Base-by-base conservation (phyloP, 2,113 vertebrate genomes). In the Rhinolophus ferrumequinum region DNA sequence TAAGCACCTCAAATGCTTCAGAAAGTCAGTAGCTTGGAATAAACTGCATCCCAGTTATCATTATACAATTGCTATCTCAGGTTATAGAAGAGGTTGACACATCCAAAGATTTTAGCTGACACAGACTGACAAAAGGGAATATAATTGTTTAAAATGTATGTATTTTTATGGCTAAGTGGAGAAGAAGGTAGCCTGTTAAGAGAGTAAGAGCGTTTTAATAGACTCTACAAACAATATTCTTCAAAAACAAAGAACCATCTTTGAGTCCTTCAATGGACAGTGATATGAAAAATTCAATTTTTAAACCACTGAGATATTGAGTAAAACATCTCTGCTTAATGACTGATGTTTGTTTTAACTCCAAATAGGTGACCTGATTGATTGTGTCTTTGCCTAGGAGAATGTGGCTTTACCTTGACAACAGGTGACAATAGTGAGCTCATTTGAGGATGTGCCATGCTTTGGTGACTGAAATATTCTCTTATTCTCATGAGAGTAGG, bases 11-110 rank as follows among this genome's bases (percentile, higher is more conserved):
- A 19, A 87, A 47, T 21, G 8, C 44, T 88, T 94, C 44, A 73
- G 79, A 93, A 64, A 82, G 52, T 62, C 60, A 93, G 66, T 96
- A 81, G 14, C 56, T 76, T 89, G 6, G n/a, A 91, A 38, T 38
- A 67, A 96, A 86, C n/a, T 35, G 35, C 28, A 76, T 81, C 10
- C 4, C 30, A 90, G 5, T 70, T 90, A 76, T 90, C 24, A 82
- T 22, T 89, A 5, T 81, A 28, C 15, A 70, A 60, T 19, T 77
- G 19, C 35, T 84, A 85, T 22, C 47, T 85, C 11, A 38, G 11
- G 13, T 50, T 96, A 28, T 90, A 8, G 13, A 62, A 88, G 22
- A 90, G 9, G 24, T 88, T 94, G 50, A 77, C 30, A 87, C 73
- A 11, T 70, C 22, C 58, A 82, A 95, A 69, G 18, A 85, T 38